These are phyloP conservation scores for Bedellia somnulentella DNA, from an alignment of 2,888 invertebrate genomes.

Conservation along the genomic window DNA sequence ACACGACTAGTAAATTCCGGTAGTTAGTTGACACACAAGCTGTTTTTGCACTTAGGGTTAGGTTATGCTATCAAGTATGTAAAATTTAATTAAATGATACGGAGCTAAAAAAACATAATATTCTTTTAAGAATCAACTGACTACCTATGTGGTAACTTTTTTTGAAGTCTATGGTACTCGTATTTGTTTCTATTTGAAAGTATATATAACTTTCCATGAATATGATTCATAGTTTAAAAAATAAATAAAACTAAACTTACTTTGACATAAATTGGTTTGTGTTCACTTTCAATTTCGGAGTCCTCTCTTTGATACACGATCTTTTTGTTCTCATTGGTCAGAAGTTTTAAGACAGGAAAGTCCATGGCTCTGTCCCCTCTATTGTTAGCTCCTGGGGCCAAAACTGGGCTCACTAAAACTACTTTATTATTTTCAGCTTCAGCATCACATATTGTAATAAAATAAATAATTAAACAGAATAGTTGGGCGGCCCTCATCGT, in stretches of 20 bases:
- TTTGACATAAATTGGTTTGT: constrained; percentile 31
- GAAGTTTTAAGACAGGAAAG: constrained; percentile 29
- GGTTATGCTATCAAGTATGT: no score
- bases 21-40: no score
- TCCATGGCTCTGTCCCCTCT: constrained; percentile 32
- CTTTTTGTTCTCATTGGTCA: constrained; percentile 18
- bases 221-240: neutral
- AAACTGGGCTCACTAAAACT: constrained; percentile 25
- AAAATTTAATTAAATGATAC: no score
- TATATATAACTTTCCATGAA: neutral
- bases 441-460: neutral
- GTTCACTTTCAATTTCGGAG: constrained; percentile 6
- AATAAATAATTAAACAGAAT: neutral
- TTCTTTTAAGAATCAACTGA: no score
- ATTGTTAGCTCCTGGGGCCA: constrained; percentile 24
- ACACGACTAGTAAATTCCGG: no score
- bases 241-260: constrained; percentile 18
- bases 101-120: no score
- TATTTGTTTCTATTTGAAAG: no score
- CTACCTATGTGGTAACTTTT: no score
- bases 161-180: no score
- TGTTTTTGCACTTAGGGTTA: no score
- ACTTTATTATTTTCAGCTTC: constrained; percentile 13
- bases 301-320: constrained; percentile 1
- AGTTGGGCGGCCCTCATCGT: constrained; percentile 19